phyloP scores from a whole-genome alignment of 1,140 invertebrate species.

The Trichogramma pretiosum region DNA sequence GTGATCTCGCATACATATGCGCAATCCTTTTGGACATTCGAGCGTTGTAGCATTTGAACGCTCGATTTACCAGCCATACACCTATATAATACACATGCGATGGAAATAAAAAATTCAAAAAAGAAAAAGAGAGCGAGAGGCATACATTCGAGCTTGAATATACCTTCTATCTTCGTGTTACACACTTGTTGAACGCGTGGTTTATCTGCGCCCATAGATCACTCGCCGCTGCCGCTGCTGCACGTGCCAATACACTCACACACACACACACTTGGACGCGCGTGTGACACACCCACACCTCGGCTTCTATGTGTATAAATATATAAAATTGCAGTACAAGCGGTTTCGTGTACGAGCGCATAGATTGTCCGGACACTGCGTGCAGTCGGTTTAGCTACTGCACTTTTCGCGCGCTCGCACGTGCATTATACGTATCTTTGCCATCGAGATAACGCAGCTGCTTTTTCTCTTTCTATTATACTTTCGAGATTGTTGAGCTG shows the following conservation, averaged over 20 bases:
- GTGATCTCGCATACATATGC: too few species aligned
- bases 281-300: slow-evolving; percentile 13
- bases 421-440: too few species aligned
- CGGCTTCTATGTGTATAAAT: too few species aligned
- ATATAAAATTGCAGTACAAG: too few species aligned
- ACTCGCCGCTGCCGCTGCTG: slow-evolving; percentile 21
- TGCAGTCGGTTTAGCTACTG: neutral
- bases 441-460: too few species aligned
- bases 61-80: neutral
- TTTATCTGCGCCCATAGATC: slow-evolving; percentile 45
- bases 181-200: slow-evolving; percentile 46
- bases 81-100: neutral
- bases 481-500: too few species aligned
- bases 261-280: slow-evolving; percentile 2
- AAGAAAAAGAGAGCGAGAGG: neutral
- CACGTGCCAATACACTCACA: neutral
- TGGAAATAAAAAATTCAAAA: neutral
- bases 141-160: neutral
- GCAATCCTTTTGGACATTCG: too few species aligned
- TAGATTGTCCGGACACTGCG: neutral
- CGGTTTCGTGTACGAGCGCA: too few species aligned
- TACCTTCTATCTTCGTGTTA: slow-evolving; percentile 31
- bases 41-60: neutral
- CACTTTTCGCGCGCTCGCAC: slow-evolving; percentile 3
- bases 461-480: too few species aligned